These are phyloP conservation scores for Oryzias javanicus DNA, from an alignment of 2,113 vertebrate species.

Conservation along the genomic window DNA sequence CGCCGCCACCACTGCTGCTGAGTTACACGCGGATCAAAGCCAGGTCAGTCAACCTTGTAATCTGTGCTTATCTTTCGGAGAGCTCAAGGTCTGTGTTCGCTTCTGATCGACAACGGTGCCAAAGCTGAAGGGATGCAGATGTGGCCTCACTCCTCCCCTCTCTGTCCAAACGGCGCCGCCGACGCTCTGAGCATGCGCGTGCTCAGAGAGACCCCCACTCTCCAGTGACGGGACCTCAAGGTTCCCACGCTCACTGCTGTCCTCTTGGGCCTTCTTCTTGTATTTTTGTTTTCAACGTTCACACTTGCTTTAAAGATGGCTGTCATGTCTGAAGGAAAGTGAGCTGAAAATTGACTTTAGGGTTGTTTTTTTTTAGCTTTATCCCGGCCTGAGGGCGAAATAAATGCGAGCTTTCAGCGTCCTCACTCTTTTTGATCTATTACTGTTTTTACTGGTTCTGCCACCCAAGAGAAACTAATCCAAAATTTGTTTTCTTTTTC, in stretches of 20 bases:
- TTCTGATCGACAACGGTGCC: conserved; percentile 23
- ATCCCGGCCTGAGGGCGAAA: conserved; percentile 18
- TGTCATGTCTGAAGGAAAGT: conserved; percentile 23
- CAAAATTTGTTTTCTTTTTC: conserved; percentile 16
- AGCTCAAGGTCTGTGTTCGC: conserved; percentile 10
- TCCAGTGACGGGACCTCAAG: conserved; percentile 40
- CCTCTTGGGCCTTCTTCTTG: conserved; percentile 45
- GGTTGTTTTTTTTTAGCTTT: conserved; percentile 10
- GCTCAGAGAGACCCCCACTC: conserved; percentile 68
- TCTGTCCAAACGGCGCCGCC: conserved; percentile 11
- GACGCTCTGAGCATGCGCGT: conserved; percentile 45
- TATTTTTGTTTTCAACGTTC: conserved; percentile 23
- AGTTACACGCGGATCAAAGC: conserved; percentile 27
- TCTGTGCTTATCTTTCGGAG: conserved; percentile 11
- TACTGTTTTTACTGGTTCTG: conserved; percentile 29
- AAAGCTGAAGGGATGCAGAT: conserved; percentile 29
- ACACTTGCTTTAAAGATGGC: conserved; percentile 14
- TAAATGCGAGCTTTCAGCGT: conserved; percentile 25
- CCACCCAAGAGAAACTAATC: conserved; percentile 59
- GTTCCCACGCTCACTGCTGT: conserved; percentile 74
- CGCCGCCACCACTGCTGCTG: conserved; percentile 7
- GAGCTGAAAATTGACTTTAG: background rate
- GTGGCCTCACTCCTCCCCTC: background rate
- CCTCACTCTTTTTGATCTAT: background rate
- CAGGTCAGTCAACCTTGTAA: conserved; percentile 16